Base-by-base conservation (phyloP, 2,888 invertebrate genomes). In the Chouioia cunea region DNA sequence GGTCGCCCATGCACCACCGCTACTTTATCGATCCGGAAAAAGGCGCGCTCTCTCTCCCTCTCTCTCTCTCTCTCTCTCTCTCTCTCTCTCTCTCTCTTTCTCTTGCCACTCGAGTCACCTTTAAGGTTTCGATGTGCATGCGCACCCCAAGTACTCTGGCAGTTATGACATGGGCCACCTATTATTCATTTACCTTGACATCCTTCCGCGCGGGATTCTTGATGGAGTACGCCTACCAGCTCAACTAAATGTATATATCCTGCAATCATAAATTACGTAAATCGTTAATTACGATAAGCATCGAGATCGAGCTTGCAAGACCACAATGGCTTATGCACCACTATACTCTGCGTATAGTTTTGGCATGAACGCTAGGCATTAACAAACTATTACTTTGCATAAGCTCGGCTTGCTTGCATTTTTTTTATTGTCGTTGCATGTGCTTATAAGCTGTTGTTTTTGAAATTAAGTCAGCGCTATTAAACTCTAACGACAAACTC, bases 11-110 rank as follows among this genome's bases (percentile, higher is more conserved):
- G 74, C 77, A 77, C 79, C 78, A 77, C 78, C 77, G 78, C 63
- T 65, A 65, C 69, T 72, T 79, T 84, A 83, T 84, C 83, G 85
- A 85, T 84, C 82, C 54, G 73, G 74, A 74, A 77, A 75, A 76
- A 70, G 50, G 70, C 66, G 69, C 73, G 68, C 16, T 18, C 18
- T n/a, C 14, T 50, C 43, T 68, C 46, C 57, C 27, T 66, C 20
- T 56, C 52, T 65, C 23, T 54, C 65, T 52, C 20, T 48, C 50
- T 66, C 23, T 50, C 16, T 50, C 16, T 44, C 15, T n/a, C 46
- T 6, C 73, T 52, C 70, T 70, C 44, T 56, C 22, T 69, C 58
- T 64, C 70, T 76, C 78, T 77, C 78, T 79, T 77, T 79, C 79
- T 79, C 74, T 73, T 57, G 63, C 57, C 75, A 77, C 77, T 76